phyloP scores from a whole-genome alignment of 2,113 vertebrate species.

The cattle (Bos taurus) region DNA sequence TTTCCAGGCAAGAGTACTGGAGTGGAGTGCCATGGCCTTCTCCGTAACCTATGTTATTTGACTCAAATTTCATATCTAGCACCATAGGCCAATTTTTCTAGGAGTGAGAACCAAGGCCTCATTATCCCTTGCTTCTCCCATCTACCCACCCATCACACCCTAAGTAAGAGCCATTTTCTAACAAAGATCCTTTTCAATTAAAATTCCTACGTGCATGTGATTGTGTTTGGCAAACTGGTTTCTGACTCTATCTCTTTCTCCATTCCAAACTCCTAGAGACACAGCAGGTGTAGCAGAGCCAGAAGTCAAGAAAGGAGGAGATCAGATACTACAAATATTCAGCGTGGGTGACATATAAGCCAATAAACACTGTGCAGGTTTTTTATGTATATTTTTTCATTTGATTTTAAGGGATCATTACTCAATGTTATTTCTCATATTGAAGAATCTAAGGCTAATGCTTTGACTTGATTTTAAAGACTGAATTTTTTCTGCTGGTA shows the following conservation, averaged over 20 bases:
- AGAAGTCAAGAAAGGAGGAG: conserved; percentile 48
- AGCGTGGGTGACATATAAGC: conserved; percentile 39
- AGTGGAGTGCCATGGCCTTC: too few species aligned
- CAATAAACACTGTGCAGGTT: conserved; percentile 62
- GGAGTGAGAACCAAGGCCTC: neutral
- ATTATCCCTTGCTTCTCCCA: neutral
- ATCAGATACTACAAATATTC: conserved; percentile 44
- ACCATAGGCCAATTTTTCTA: neutral
- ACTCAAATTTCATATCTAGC: neutral
- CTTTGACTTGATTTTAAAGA: conserved; percentile 85
- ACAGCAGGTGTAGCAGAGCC: neutral
- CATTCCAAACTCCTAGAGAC: neutral
- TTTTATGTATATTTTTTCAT: conserved; percentile 69
- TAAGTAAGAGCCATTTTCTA: neutral
- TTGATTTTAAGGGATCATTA: conserved; percentile 77
- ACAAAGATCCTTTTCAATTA: conserved; percentile 17
- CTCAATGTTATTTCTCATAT: conserved; percentile 78
- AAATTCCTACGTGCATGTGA: neutral
- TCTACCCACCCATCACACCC: neutral
- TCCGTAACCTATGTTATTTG: neutral
- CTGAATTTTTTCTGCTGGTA: conserved; percentile 83
- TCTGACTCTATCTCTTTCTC: conserved; percentile 3
- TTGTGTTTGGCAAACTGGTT: conserved; percentile 20
- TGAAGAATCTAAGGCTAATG: conserved; percentile 77
- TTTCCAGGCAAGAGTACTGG: too few species aligned